These are phyloP conservation scores for Ameiurus melas DNA, from an alignment of 2,113 vertebrate genomes.

Conservation along the genomic window DNA sequence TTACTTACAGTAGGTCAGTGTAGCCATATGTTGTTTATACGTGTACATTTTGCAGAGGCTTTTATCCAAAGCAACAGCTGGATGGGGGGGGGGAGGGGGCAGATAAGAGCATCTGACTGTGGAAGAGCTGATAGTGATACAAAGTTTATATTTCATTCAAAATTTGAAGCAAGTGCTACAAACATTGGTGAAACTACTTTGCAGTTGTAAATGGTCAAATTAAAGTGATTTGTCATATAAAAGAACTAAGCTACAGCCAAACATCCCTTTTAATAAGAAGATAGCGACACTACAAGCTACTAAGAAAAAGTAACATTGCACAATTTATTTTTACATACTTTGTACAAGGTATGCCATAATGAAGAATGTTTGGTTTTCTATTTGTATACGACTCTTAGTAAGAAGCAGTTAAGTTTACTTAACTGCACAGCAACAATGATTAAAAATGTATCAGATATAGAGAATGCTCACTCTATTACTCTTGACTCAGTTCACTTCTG, in stretches of 20 bases:
- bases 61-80: slow-evolving; percentile 18
- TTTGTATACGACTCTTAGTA: too few relatives aligned
- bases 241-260: background rate
- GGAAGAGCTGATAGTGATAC: background rate
- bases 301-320: background rate
- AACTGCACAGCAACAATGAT: background rate
- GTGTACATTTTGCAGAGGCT: background rate
- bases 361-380: too few relatives aligned
- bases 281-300: background rate
- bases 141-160: background rate
- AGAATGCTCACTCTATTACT: background rate
- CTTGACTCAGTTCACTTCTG: background rate
- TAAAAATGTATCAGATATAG: background rate
- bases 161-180: background rate
- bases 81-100: background rate
- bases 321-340: background rate
- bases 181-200: background rate
- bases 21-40: background rate
- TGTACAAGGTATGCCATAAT: background rate
- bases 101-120: background rate
- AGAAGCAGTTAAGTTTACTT: too few relatives aligned
- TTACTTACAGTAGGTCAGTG: background rate
- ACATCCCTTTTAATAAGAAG: background rate
- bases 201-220: background rate
- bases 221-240: background rate